phyloP scores from a whole-genome alignment of 2,797 vertebrate species.

The Hipposideros larvatus region DNA sequence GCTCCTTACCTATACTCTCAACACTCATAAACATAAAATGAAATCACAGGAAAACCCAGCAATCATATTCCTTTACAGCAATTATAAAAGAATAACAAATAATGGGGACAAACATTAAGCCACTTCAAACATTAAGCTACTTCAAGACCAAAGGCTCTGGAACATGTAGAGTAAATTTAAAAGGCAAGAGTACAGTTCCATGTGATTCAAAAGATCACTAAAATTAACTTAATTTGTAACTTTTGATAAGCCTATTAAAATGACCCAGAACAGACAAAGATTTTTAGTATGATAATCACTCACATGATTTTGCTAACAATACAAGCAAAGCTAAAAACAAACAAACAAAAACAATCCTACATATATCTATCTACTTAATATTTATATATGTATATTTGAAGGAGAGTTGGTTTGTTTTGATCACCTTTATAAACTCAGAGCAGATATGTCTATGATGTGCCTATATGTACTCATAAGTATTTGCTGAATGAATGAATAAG shows the following conservation, averaged over 20 bases:
- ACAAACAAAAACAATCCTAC: not conserved
- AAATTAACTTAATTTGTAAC: constrained; percentile 38
- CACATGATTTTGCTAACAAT: constrained; percentile 11
- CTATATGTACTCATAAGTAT: not conserved
- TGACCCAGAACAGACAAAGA: not conserved
- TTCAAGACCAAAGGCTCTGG: not conserved
- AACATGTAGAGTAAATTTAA: not conserved
- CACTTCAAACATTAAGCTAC: not conserved
- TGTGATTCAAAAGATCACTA: not conserved
- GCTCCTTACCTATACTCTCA: not conserved
- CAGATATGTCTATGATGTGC: not conserved
- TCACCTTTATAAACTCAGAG: constrained; percentile 16
- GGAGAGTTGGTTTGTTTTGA: not conserved
- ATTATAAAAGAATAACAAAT: not conserved
- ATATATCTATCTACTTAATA: not conserved
- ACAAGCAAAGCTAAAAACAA: not conserved
- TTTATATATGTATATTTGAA: not conserved
- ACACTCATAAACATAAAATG: not conserved
- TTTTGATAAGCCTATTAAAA: constrained; percentile 40
- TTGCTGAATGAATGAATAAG: constrained; percentile 45
- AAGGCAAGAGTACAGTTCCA: not conserved
- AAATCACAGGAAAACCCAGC: not conserved
- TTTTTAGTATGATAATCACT: not conserved
- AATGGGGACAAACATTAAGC: not conserved
- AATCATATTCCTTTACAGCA: not conserved